Evolutionary conservation across 2,888 invertebrate genomes (phyloP), one percentile per base, ranked within the genome.

Genomic region (Hypsopygia costalis): DNA sequence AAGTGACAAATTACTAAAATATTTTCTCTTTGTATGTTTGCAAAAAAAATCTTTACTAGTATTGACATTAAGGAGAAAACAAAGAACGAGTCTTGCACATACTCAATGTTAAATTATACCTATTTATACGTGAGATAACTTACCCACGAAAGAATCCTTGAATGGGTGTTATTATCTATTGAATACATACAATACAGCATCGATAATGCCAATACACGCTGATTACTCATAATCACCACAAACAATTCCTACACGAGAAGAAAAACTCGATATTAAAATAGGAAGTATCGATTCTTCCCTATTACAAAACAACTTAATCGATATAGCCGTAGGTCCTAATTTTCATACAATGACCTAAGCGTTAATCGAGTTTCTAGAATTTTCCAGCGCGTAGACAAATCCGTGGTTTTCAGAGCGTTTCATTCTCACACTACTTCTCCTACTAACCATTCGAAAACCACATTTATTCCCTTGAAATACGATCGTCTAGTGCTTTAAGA

Each of bases 341-440:
- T 52, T 59, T 54, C 54, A 57, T 52, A 55, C 53, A 55, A 54
- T 54, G 44, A 47, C 37, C 25, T 34, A 46, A 52, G 30, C 53
- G 43, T 48, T 52, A 48, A 49, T 52, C 2, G 25, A 6, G 57
- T 61, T 60, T 55, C 51, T 38, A 43, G 42, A 40, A 51, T 49
- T 58, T 42, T 47, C 33, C 29, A 50, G n/a, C n/a, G 44, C 48
- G 58, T 55, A 62, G 61, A 58, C 52, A 51, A 62, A 69, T 58
- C 60, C 53, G 59, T 48, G 49, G 61, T 70, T 69, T 74, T 65
- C 63, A 73, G 72, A 70, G 70, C 75, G 65, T 59, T 59, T 64
- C 70, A 60, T 77, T 78, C 78, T 69, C 74, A 78, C 74, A 73
- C 59, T 46, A 44, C 47, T 62, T 54, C 38, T 37, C 4, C 16